Conservation (phyloP, 2,797 vertebrate genomes). For the Bovichtus variegatus region DNA sequence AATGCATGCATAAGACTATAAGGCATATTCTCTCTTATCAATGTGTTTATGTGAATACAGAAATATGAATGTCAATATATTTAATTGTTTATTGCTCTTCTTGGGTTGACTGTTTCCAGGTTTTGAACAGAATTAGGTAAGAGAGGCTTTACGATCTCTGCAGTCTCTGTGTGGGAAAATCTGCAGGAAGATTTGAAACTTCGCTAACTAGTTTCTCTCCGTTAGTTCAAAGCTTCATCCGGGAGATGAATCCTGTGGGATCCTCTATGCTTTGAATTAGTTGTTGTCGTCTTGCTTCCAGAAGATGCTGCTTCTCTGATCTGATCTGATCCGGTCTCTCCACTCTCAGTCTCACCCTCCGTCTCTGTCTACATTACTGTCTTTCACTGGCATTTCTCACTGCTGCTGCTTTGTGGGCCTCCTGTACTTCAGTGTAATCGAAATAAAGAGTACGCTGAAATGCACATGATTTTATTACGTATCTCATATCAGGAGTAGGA, state of each 20-base stretch:
- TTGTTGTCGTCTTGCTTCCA: slow-evolving; percentile 61
- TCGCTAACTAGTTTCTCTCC: slow-evolving; percentile 57
- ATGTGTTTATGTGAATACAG: slow-evolving; percentile 10
- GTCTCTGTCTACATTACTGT: slow-evolving; percentile 39
- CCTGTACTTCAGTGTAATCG: slow-evolving; percentile 16
- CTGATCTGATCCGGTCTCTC: slow-evolving; percentile 38
- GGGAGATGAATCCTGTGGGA: slow-evolving; percentile 63
- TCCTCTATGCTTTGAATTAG: slow-evolving; percentile 61
- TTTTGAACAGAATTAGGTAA: slow-evolving; percentile 27
- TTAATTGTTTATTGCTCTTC: slow-evolving; percentile 11
- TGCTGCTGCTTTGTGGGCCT: slow-evolving; percentile 20
- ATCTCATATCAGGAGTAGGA: slow-evolving; percentile 26
- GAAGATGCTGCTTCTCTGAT: slow-evolving; percentile 59
- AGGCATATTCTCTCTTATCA: neutral
- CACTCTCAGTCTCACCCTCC: slow-evolving; percentile 35
- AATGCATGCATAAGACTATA: neutral
- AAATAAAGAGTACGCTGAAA: slow-evolving; percentile 8
- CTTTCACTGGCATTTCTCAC: slow-evolving; percentile 23
- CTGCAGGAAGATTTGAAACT: slow-evolving; percentile 51
- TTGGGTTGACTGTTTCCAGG: neutral
- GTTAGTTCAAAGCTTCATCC: slow-evolving; percentile 58
- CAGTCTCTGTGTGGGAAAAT: slow-evolving; percentile 27
- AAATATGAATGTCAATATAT: slow-evolving; percentile 18
- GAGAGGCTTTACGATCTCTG: slow-evolving; percentile 18
- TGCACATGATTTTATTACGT: slow-evolving; percentile 2